Conservation (phyloP, 2,888 invertebrate species). For the Empis stercorea region DNA sequence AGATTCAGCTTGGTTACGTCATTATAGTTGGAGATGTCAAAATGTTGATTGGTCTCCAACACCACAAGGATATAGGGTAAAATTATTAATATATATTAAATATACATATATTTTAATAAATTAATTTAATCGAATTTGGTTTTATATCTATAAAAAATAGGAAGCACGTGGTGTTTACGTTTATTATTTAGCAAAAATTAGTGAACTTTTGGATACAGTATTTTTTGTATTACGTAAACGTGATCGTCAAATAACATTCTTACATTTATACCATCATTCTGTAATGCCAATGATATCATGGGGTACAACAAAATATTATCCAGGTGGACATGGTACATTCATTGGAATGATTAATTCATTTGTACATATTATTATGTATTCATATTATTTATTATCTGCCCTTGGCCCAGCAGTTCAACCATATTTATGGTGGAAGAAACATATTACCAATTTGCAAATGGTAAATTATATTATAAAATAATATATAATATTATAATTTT, state of each 20-base stretch:
- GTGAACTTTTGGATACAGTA: constrained; percentile 80
- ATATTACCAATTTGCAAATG: constrained; percentile 84
- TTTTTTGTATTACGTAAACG: constrained; percentile 91
- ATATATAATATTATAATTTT: not conserved
- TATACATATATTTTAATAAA: not conserved
- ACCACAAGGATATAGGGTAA: constrained; percentile 68
- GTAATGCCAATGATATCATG: constrained; percentile 91
- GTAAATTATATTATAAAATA: constrained; percentile 43
- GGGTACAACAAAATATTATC: constrained; percentile 80
- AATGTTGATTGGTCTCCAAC: constrained; percentile 72
- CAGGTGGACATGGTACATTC: constrained; percentile 82
- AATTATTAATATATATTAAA: constrained; percentile 15
- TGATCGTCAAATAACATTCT: constrained; percentile 73
- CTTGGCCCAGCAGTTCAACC: constrained; percentile 76
- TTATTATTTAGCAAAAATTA: constrained; percentile 80
- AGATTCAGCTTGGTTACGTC: constrained; percentile 61
- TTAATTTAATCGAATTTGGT: too few species aligned
- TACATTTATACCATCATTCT: constrained; percentile 89
- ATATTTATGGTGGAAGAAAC: constrained; percentile 88
- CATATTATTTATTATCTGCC: constrained; percentile 81
- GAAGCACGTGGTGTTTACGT: constrained; percentile 62
- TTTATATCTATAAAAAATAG: too few species aligned
- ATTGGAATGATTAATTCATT: constrained; percentile 77
- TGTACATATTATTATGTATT: constrained; percentile 90
- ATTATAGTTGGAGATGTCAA: constrained; percentile 84